Conservation (phyloP, 1,140 invertebrate genomes). For the Triops longicaudatus region DNA sequence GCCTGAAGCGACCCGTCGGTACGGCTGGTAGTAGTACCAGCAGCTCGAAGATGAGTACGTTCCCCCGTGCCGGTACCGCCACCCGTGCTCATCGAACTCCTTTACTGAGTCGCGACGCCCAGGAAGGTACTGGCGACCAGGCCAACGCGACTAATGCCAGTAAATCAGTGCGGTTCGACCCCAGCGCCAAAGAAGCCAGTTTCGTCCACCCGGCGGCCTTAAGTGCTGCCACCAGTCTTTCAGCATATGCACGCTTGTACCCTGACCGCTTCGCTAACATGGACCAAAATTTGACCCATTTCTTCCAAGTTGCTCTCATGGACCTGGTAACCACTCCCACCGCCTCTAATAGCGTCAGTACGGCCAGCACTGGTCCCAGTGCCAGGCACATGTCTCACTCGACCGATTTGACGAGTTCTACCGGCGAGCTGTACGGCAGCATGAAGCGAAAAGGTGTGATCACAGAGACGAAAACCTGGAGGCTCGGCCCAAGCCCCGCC, state of each 20-base stretch:
- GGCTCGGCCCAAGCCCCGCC: neutral
- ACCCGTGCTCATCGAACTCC: neutral
- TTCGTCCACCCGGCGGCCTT: neutral
- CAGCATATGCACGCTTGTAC: conserved; percentile 5
- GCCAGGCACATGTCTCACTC: neutral
- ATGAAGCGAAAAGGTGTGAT: neutral
- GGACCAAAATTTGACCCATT: conserved; percentile 1
- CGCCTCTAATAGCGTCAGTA: neutral
- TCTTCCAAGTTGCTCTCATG: neutral
- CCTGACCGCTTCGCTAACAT: neutral
- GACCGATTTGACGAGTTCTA: neutral
- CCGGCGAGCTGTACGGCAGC: neutral
- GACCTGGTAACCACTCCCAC: neutral
- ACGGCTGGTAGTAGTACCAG: too few relatives aligned
- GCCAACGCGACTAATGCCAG: neutral
- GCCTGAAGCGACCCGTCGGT: too few relatives aligned
- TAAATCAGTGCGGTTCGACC: neutral
- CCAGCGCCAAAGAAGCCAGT: neutral
- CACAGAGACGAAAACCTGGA: neutral
- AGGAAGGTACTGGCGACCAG: neutral
- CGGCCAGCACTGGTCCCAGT: neutral
- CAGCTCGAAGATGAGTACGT: too few relatives aligned
- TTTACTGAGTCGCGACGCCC: neutral
- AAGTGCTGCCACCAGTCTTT: neutral
- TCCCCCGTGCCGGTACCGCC: too few relatives aligned